These are phyloP conservation scores for Naja naja DNA, from an alignment of 2,113 vertebrate genomes.

Conservation along the genomic window DNA sequence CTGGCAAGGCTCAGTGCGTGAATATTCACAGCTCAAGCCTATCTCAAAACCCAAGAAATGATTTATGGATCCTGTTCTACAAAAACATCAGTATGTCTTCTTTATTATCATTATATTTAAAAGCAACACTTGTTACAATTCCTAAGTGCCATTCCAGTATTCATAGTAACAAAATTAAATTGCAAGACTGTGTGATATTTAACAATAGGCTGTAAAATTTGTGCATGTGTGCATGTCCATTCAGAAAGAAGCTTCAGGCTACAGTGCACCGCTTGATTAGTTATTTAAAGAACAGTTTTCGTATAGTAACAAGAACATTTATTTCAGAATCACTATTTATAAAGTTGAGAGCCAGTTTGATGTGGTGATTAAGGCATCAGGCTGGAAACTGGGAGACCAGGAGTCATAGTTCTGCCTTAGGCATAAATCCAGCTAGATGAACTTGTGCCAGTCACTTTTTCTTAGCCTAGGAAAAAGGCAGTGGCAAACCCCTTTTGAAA, in stretches of 20 bases:
- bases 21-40: not conserved
- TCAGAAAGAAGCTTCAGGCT: constrained; percentile 48
- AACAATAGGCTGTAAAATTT: constrained; percentile 29
- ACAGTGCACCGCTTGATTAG: constrained; percentile 39
- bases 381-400: not conserved
- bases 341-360: not conserved
- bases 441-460: not conserved
- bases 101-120: constrained; percentile 13
- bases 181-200: constrained; percentile 37
- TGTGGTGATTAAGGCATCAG: not conserved
- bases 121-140: constrained; percentile 36
- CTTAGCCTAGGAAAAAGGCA: not conserved
- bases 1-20: not conserved
- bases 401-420: not conserved
- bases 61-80: constrained; percentile 6
- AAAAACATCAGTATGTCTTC: not conserved
- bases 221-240: constrained; percentile 5
- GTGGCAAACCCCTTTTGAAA: not conserved
- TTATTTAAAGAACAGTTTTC: constrained; percentile 54
- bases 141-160: constrained; percentile 25
- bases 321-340: constrained; percentile 29
- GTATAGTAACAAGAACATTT: constrained; percentile 46
- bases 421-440: not conserved
- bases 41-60: not conserved
- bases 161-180: constrained; percentile 29